Evolutionary conservation across 2,113 vertebrate genomes (phyloP), one percentile per base, ranked within the genome.

Genomic region (Sula dactylatra): DNA sequence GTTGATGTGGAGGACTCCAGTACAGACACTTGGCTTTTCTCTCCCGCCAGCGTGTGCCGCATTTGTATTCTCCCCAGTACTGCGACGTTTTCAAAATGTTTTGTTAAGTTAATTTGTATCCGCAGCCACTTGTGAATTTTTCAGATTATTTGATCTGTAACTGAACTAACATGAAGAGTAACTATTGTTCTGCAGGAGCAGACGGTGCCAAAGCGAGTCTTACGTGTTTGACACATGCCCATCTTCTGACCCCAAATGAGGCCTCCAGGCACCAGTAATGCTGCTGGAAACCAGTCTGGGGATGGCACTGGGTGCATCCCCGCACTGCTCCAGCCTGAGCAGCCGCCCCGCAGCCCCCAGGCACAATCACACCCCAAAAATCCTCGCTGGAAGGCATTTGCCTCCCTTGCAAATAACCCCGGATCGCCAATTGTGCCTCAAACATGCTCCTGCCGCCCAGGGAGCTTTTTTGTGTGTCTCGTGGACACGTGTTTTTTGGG

Each of bases 61-160:
- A 92, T 97, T 96, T 86, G 90, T 93, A 96, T 96, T 94, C 95
- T 88, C 61, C 80, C 82, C 94, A 38, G 85, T 32, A 58, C 93
- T 20, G 92, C 29, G 9, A 74, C 54, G 83, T 66, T 96, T 79
- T 86, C 94, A 74, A 82, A 91, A 90, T 87, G 90, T 87, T 97
- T 96, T 96, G 94, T 93, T 93, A 87, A 89, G 93, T 93, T 96
- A 96, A 97, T 97, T 97, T 97, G 93, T 96, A 93, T 90, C 94
- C 27, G 69, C 93, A 93, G 95, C 95, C 96, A 47, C 94, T 92
- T 86, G 93, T 87, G 96, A 94, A 69, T 89, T 92, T 95, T 87
- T 77, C 80, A 81, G 90, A 84, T 92, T 85, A 77, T 96, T 94
- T 95, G 96, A 94, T 92, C 93, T 94, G 94, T 85, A 92, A 89